Conservation (phyloP, 1,140 invertebrate species). For the Saccostrea echinata region DNA sequence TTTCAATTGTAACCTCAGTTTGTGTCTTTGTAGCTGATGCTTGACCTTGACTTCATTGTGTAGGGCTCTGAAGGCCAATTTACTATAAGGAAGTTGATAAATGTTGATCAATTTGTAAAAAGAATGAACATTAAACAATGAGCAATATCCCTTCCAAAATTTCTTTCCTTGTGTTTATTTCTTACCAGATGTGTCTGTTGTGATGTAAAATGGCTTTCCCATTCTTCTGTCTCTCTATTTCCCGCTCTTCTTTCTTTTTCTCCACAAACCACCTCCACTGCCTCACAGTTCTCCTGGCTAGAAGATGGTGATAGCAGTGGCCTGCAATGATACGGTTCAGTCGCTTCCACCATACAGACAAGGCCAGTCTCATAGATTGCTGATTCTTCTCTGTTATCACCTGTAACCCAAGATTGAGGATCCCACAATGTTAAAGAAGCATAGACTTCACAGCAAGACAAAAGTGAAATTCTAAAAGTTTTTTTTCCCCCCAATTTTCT, state of each 20-base stretch:
- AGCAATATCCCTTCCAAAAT: background rate
- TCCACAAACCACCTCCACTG: constrained; percentile 54
- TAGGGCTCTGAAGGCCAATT: constrained; percentile 40
- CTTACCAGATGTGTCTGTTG: constrained; percentile 53
- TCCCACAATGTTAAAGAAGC: no score
- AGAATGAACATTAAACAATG: background rate
- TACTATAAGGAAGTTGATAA: background rate
- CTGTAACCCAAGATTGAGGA: background rate
- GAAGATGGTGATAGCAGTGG: constrained; percentile 52
- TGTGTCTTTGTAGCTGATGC: constrained; percentile 51
- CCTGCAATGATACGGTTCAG: constrained; percentile 54
- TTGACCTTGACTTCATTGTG: constrained; percentile 55
- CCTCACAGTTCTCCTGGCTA: constrained; percentile 47
- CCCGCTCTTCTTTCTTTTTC: constrained; percentile 43
- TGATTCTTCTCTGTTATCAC: constrained; percentile 47
- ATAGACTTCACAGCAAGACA: no score
- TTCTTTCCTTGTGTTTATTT: background rate
- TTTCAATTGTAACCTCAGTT: constrained; percentile 46
- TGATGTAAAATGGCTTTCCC: constrained; percentile 44
- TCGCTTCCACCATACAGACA: constrained; percentile 48
- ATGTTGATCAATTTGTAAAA: background rate
- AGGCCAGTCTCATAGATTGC: constrained; percentile 5
- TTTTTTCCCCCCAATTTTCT: no score
- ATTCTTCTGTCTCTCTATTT: constrained; percentile 48
- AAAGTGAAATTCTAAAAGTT: no score